A percentile compares a stretch with the other conserved stretches of the same genome.
Conservation (phyloP, 2,113 vertebrate species). For the Bos indicus region DNA sequence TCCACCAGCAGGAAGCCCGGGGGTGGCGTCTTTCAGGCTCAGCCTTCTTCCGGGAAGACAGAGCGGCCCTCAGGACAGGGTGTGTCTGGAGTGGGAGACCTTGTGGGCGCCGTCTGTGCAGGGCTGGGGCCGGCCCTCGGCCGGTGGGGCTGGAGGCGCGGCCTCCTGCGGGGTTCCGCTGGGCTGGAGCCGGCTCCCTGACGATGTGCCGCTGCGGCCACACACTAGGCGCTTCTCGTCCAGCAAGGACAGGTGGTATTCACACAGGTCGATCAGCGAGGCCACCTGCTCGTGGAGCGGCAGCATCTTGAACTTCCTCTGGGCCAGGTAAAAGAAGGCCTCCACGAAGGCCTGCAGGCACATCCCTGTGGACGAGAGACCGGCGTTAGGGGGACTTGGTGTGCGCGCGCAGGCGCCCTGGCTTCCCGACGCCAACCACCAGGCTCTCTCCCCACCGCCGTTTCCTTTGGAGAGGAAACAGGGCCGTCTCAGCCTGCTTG, state of each 20-base stretch:
- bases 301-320: constrained; percentile 87
- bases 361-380: constrained; percentile 86
- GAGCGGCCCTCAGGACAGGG: constrained; percentile 39
- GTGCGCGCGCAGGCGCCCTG: background rate
- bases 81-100: constrained; percentile 61
- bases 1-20: background rate
- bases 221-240: constrained; percentile 82
- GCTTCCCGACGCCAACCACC: background rate
- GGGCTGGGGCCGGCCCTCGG: fast-evolving
- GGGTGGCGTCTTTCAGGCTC: background rate
- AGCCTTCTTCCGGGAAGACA: background rate
- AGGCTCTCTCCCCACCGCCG: fast-evolving
- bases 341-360: constrained; percentile 94
- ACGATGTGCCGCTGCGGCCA: constrained; percentile 24
- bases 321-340: constrained; percentile 92
- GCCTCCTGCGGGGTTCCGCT: constrained; percentile 11
- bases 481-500: background rate
- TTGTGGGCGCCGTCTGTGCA: constrained; percentile 46
- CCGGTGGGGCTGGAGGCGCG: background rate
- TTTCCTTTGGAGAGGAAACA: fast-evolving
- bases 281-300: constrained; percentile 85
- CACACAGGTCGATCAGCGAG: constrained; percentile 87
- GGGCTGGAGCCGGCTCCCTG: background rate
- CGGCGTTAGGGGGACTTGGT: background rate
- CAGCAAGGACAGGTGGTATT: constrained; percentile 84